Base-by-base conservation (phyloP, 2,113 vertebrate genomes). In the Electrona antarctica region DNA sequence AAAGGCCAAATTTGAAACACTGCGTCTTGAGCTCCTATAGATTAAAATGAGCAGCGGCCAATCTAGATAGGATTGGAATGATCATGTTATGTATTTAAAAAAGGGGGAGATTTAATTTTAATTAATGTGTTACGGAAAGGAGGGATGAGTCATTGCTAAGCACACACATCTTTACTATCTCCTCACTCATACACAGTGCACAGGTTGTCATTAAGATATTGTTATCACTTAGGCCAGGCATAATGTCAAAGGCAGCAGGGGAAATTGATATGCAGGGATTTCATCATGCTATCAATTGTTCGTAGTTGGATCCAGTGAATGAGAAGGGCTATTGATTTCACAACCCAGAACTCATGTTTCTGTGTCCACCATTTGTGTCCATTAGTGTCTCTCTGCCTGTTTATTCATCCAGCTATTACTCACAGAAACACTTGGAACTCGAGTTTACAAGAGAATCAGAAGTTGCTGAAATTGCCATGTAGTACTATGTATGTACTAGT, bases 191-290 rank as follows among this genome's bases (percentile, higher is more conserved):
- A 49, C 33, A 54, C 57, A 73, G 64, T 76, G 71, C 69, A 67
- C 60, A 62, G 47, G 50, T 72, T 60, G 57, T 78, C 71, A 79
- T 66, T n/a, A 65, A 54, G 61, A 65, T 1, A 1, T 33, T 62
- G 65, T 85, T 87, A 88, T 88, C 87, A 85, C 69, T 48, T 69
- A 60, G 48, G 51, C 67, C 69, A 67, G 59, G 58, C 78, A 65
- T 50, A 79, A 66, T 52, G 70, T 41, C 33, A 73, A 69, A 41
- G 50, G 64, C 59, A 69, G 77, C 75, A 73, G 77, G 56, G 41
- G 73, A 78, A 89, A 77, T 83, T 11, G 76, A 81, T 72, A 86
- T 88, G 74, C 77, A 83, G 57, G 10, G 79, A 80, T 63, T 60
- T 15, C 9, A 64, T 64, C 69, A 8, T 45, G 8, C 9, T 8